Base-by-base conservation (phyloP, 1,140 invertebrate genomes). In the Calliphora vicina region DNA sequence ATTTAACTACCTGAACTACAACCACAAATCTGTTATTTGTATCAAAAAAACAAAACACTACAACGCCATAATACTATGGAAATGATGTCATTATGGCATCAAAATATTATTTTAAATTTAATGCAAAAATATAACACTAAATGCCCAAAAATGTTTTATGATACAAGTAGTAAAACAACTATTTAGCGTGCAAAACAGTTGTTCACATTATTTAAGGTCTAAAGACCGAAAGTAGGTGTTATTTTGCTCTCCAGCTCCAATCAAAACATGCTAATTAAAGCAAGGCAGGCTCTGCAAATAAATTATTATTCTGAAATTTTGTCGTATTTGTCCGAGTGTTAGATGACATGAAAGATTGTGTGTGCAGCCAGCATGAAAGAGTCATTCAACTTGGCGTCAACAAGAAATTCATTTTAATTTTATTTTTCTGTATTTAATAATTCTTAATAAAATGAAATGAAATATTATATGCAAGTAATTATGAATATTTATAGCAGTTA, bases 21-120 rank as follows among this genome's bases (percentile, higher is more conserved):
- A n/a, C n/a, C n/a, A n/a, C n/a, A n/a, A n/a, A n/a, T n/a, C n/a
- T n/a, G 5, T 15, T 35, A 35, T 35, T 35, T 35, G 4, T 35
- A 43, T 6, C 50, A 67, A 67, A 25, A 67, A 67, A 9, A 12
- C 61, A 67, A 67, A 67, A 25, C 20, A 67, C n/a, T n/a, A 25
- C n/a, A 23, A 5, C n/a, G 35, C 42, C 35, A 78, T 78, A 78
- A 78, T 78, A 78, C 42, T 78, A 78, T 78, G 35, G 74, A 78
- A 78, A 78, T 78, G 74, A 78, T 78, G 74, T 78, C 74, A 78
- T 78, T 78, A 45, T 35, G 74, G 10, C n/a, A n/a, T n/a, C n/a
- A 50, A 35, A 35, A 45, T 2, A 20, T 43, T 78, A 25, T 67
- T 67, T 67, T 20, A 25, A 78, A 45, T 45, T 78, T 9, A 78